phyloP scores from a whole-genome alignment of 2,113 vertebrate genomes.

The Pseudopodoces humilis region DNA sequence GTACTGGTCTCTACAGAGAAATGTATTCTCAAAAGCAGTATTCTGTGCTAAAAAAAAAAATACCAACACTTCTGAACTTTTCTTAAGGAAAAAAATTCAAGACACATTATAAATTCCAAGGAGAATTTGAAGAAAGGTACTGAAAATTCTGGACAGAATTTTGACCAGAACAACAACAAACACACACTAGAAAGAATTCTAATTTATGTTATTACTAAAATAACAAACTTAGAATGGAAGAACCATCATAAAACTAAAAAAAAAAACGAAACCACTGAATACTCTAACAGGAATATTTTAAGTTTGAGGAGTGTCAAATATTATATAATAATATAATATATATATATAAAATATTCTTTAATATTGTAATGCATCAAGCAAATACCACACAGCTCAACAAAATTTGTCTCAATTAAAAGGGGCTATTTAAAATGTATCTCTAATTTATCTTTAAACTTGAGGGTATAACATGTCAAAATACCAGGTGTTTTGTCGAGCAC shows the following conservation, averaged over 20 bases:
- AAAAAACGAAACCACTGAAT: neutral
- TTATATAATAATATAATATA: neutral
- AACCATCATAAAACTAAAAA: neutral
- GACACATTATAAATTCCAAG: neutral
- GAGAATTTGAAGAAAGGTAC: neutral
- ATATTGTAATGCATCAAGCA: neutral
- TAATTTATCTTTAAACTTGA: neutral
- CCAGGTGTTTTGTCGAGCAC: neutral
- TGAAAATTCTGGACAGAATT: neutral
- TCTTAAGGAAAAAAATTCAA: neutral
- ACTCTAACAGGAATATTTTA: neutral
- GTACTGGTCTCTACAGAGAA: neutral
- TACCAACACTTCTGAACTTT: neutral
- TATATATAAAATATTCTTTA: neutral
- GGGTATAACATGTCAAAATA: neutral
- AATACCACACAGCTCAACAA: neutral
- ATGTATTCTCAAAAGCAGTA: neutral
- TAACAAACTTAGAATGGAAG: neutral
- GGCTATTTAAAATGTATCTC: neutral
- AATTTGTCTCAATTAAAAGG: neutral
- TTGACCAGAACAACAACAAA: neutral
- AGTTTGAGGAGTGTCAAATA: neutral
- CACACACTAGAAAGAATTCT: neutral
- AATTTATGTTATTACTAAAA: neutral
- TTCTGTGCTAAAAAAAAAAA: neutral